A percentile compares a stretch with the other conserved stretches of the same genome.
phyloP scores from a whole-genome alignment of 2,797 vertebrate genomes.

The Lepilemur septentrionalis region DNA sequence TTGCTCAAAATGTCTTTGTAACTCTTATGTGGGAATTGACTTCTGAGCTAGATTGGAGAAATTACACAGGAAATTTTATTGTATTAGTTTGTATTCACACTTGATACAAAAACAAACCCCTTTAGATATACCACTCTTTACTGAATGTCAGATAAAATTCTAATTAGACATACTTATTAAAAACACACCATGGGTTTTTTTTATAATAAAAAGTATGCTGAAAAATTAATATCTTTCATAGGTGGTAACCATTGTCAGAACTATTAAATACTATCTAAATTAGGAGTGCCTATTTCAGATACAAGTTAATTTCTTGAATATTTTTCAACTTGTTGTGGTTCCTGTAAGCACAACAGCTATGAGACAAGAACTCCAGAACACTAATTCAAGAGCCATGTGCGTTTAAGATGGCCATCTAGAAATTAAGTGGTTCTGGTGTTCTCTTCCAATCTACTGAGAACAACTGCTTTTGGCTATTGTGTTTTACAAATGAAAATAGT shows the following conservation, averaged over 20 bases:
- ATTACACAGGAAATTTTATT: neutral
- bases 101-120: neutral
- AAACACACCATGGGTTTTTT: neutral
- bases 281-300: neutral
- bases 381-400: neutral
- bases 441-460: neutral
- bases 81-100: conserved; percentile 11
- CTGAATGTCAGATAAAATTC: conserved; percentile 4
- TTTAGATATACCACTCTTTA: neutral
- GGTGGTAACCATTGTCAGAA: neutral
- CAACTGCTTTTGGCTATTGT: neutral
- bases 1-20: conserved; percentile 12
- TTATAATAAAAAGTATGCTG: neutral
- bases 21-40: neutral
- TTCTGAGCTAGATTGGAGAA: neutral
- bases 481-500: conserved; percentile 7
- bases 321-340: neutral
- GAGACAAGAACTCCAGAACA: neutral
- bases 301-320: neutral
- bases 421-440: neutral
- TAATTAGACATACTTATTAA: neutral
- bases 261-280: neutral
- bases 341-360: neutral
- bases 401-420: neutral
- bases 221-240: neutral